Percentiles rank a stretch among this genome's conserved stretches.
phyloP scores from a whole-genome alignment of 2,888 invertebrate species.

The Torymus tubicola region DNA sequence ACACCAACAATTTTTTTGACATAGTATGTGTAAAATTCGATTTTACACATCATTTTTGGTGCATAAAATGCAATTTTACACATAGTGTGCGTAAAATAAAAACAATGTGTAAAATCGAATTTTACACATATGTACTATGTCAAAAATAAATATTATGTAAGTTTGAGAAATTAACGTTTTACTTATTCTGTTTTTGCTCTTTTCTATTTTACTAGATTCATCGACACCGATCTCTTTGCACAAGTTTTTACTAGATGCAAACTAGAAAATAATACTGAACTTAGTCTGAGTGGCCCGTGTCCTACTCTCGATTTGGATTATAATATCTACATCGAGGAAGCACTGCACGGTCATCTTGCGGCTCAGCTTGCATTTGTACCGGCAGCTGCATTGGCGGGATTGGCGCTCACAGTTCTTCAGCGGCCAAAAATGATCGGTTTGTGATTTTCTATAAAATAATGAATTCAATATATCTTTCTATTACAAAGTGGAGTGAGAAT shows the following conservation, averaged over 20 bases:
- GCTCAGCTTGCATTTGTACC: constrained; percentile 77
- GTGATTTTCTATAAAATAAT: constrained; percentile 27
- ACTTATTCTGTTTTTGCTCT: background rate
- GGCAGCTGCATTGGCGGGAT: constrained; percentile 75
- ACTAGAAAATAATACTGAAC: constrained; percentile 78
- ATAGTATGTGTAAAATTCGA: too few species aligned
- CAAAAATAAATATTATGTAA: constrained; percentile 11
- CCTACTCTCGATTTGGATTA: constrained; percentile 79
- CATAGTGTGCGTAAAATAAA: too few species aligned
- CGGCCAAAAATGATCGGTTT: constrained; percentile 76
- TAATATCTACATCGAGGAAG: constrained; percentile 80
- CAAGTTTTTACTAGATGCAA: constrained; percentile 81
- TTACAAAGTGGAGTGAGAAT: constrained; percentile 9
- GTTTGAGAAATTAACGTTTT: background rate
- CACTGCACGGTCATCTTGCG: constrained; percentile 76
- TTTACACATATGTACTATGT: background rate
- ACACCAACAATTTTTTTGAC: background rate
- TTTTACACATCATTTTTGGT: too few species aligned
- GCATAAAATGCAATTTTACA: too few species aligned
- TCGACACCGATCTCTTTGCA: constrained; percentile 82
- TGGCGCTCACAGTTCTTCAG: constrained; percentile 75
- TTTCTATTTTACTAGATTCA: constrained; percentile 77
- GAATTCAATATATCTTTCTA: background rate
- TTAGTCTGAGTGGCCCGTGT: constrained; percentile 76
- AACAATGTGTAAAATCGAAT: too few species aligned